Evolutionary conservation across 2,797 vertebrate genomes (phyloP).

Genomic region (Odontamblyopus rebecca): DNA sequence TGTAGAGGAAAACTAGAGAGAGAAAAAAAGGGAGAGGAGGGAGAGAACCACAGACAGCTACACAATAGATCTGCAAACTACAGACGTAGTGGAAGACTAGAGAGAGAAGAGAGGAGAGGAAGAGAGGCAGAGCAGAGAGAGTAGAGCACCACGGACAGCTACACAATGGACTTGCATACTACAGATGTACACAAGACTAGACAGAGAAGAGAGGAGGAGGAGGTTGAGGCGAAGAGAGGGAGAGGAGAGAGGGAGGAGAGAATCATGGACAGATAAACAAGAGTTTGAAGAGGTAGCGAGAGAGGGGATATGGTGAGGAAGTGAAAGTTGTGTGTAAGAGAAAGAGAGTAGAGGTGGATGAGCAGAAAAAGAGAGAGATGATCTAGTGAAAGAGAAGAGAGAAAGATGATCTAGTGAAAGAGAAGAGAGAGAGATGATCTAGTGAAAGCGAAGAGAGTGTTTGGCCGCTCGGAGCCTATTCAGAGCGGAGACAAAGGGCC

Average conservation of each 20-base stretch:
- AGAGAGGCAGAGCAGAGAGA: not conserved
- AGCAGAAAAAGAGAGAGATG: too few species aligned
- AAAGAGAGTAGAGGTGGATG: too few species aligned
- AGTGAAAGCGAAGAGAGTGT: not conserved
- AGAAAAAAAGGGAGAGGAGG: not conserved
- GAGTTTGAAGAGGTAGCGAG: not conserved
- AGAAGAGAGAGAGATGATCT: not conserved
- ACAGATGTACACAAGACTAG: too few species aligned
- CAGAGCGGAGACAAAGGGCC: constrained; percentile 56
- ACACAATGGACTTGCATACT: too few species aligned
- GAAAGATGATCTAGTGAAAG: too few species aligned
- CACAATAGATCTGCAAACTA: constrained; percentile 20
- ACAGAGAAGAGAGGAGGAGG: too few species aligned
- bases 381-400: not conserved
- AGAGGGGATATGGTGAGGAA: not conserved
- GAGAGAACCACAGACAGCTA: not conserved
- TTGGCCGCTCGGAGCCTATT: constrained; percentile 51
- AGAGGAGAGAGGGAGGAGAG: too few species aligned
- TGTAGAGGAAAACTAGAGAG: not conserved
- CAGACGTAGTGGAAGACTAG: not conserved
- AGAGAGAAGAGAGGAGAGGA: not conserved
- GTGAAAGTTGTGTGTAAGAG: too few species aligned
- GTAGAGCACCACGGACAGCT: too few species aligned
- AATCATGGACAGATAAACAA: not conserved
- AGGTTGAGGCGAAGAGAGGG: not conserved